A percentile compares a stretch with the other conserved stretches of the same genome.
phyloP scores from a whole-genome alignment of 2,797 vertebrate genomes.

The Falco novaeseelandiae region DNA sequence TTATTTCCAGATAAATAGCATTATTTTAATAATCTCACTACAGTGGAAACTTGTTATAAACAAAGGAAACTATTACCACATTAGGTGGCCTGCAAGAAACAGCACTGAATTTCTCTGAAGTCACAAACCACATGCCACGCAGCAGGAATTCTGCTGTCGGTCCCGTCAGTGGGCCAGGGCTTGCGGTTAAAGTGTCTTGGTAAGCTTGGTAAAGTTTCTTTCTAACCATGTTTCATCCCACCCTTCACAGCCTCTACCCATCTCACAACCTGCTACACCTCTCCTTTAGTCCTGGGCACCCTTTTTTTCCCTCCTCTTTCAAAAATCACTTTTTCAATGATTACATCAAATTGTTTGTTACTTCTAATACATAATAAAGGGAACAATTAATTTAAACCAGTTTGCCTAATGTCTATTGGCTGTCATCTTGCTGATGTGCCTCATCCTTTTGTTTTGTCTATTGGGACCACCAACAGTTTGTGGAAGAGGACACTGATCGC shows the following conservation, averaged over 20 bases:
- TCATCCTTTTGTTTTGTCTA: neutral
- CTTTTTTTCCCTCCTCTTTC: neutral
- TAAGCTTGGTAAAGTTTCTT: neutral
- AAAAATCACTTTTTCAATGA: neutral
- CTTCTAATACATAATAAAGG: neutral
- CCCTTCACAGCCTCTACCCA: neutral
- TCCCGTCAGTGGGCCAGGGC: neutral
- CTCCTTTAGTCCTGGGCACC: rapidly evolving
- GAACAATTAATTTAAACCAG: neutral
- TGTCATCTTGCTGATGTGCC: neutral
- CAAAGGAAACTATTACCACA: neutral
- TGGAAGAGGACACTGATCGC: neutral
- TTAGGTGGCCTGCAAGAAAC: neutral
- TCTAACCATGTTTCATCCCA: neutral
- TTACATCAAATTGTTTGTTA: neutral
- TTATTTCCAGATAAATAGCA: neutral
- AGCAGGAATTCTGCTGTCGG: neutral
- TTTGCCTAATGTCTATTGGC: neutral
- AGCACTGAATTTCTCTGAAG: neutral
- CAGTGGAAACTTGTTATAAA: neutral
- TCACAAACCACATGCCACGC: neutral
- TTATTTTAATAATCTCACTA: neutral
- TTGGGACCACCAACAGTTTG: neutral
- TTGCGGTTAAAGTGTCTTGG: neutral
- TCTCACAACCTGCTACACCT: neutral